Percentiles rank a stretch among this genome's conserved stretches.
These are phyloP conservation scores for Sciaenops ocellatus DNA, from an alignment of 2,797 vertebrate genomes.

Conservation along the genomic window DNA sequence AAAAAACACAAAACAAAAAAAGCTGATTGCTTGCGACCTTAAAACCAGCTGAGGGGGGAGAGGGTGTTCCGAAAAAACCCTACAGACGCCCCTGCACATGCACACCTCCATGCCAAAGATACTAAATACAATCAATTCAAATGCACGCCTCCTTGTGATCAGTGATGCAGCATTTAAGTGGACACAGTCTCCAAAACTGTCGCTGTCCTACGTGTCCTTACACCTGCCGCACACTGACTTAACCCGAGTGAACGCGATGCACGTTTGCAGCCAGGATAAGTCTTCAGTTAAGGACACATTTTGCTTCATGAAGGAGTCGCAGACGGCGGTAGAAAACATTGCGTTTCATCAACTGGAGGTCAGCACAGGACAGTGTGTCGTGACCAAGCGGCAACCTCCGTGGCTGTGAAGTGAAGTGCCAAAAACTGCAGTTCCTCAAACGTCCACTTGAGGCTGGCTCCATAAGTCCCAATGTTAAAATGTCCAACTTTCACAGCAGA, in stretches of 20 bases:
- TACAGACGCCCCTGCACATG: constrained; percentile 64
- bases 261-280: constrained; percentile 15
- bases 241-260: neutral
- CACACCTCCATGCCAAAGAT: constrained; percentile 69
- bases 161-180: constrained; percentile 71
- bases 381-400: no score
- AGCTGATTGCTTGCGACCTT: constrained; percentile 65
- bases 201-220: no score
- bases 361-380: no score
- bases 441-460: no score
- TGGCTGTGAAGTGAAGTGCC: no score
- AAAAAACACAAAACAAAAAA: constrained; percentile 33
- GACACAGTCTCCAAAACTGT: constrained; percentile 18
- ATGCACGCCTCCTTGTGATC: constrained; percentile 65
- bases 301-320: constrained; percentile 22
- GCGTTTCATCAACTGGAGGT: no score
- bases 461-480: no score
- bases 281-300: constrained; percentile 43
- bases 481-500: no score
- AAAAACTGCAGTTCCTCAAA: no score
- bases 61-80: constrained; percentile 8
- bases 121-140: constrained; percentile 74
- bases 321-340: constrained; percentile 13
- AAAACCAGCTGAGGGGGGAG: constrained; percentile 32
- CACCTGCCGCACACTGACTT: no score